Conservation (phyloP, 2,113 vertebrate species). For the Gadus chalcogrammus region DNA sequence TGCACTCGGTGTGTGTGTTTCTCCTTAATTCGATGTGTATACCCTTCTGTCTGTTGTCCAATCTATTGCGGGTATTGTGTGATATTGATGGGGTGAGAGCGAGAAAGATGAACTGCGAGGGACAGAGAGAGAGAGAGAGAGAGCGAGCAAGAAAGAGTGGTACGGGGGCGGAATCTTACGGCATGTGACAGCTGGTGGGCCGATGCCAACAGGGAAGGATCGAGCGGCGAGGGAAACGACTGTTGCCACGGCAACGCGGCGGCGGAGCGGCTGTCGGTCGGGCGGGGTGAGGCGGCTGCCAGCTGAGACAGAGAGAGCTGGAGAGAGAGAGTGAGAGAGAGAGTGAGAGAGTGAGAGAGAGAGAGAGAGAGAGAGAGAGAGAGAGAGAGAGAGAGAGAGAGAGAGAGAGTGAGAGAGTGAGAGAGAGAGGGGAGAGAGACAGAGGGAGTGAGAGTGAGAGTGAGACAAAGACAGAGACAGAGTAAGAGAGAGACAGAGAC, state of each 20-base stretch:
- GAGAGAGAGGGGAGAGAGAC: constrained; percentile 61
- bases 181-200: constrained; percentile 71
- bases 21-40: no score
- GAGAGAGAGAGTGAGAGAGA: constrained; percentile 5
- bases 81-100: background rate
- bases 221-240: constrained; percentile 61
- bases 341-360: constrained; percentile 20
- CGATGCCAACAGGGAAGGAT: constrained; percentile 65
- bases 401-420: no score
- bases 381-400: no score
- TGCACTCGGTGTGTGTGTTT: no score
- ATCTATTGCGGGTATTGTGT: background rate
- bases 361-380: background rate
- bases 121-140: background rate
- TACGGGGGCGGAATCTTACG: constrained; percentile 71
- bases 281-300: constrained; percentile 65
- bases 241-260: constrained; percentile 52
- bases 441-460: no score
- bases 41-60: no score
- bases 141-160: constrained; percentile 11
- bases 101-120: background rate
- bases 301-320: constrained; percentile 90
- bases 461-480: constrained; percentile 25
- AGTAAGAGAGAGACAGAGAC: no score
- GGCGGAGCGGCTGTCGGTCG: constrained; percentile 54